phyloP scores from a whole-genome alignment of 2,888 invertebrate genomes.

The Gasteruption jaculator region DNA sequence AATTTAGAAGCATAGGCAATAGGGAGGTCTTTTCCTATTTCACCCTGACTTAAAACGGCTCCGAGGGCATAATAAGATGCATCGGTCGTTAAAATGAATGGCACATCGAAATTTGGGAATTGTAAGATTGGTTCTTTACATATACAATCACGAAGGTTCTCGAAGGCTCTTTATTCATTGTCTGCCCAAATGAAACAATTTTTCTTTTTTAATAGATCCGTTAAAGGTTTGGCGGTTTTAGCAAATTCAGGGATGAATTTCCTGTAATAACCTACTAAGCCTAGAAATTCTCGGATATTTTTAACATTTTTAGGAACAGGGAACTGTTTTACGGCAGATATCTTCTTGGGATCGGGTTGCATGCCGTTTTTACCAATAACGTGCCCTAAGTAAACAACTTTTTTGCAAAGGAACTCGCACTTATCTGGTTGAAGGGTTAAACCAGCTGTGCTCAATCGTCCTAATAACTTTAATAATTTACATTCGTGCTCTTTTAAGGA shows the following conservation, averaged over 20 bases:
- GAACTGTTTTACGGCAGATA: background rate
- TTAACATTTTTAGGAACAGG: background rate
- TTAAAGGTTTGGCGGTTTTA: background rate
- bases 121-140: background rate
- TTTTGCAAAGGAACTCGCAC: background rate
- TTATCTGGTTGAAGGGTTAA: background rate
- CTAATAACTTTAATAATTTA: background rate
- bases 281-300: background rate
- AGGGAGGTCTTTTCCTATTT: too few relatives aligned
- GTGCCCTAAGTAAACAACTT: background rate
- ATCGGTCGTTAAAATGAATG: slow-evolving; percentile 1
- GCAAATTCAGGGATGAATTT: background rate
- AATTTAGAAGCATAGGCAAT: background rate
- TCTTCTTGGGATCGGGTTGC: background rate
- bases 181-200: too few relatives aligned
- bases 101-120: background rate
- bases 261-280: background rate
- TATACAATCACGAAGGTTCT: background rate
- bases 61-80: background rate
- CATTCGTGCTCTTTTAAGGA: slow-evolving; percentile 1
- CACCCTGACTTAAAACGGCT: too few relatives aligned
- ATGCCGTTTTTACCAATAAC: background rate
- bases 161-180: background rate
- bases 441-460: background rate
- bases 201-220: too few relatives aligned